Base-by-base conservation (phyloP, 2,888 invertebrate genomes). In the Eupithecia tripunctaria region DNA sequence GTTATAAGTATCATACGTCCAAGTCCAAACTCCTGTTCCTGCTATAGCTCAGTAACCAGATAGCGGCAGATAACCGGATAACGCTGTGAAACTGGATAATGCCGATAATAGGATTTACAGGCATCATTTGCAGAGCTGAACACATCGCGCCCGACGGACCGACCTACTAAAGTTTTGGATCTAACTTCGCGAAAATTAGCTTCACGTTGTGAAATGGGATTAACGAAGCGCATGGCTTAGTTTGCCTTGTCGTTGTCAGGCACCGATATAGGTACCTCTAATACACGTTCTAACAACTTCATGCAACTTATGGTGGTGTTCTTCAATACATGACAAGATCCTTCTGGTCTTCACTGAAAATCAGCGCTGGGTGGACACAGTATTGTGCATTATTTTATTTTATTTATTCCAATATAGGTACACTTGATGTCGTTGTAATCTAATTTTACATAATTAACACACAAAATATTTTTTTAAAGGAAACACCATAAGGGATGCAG, bases 161-260 rank as follows among this genome's bases (percentile, higher is more conserved):
- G 69, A 67, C 66, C 69, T 67, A 56, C 66, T 27, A 41, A 59
- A 64, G 68, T 43, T 68, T 72, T 14, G 21, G 25, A 66, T 65
- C 60, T 21, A 67, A 65, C 21, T 66, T 72, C 32, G 43, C 32
- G 38, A 36, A 36, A 68, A 68, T 65, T 65, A 66, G 66, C 62
- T 67, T 62, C 1, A 32, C 36, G 32, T 63, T 47, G 27, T n/a
- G 18, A 51, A 71, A 66, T 38, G 21, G 51, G 66, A 69, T 72
- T 66, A 72, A n/a, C 18, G 12, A 36, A 25, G 36, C 21, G 32
- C 38, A 63, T 63, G 12, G 63, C 38, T 38, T 18, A 63, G 59
- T 15, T 59, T 5, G 59, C 27, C 56, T 56, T 12, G 56, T 56
- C 47, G n/a, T 47, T n/a, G 47, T n/a, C 7, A 43, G n/a, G n/a